Base-by-base conservation (phyloP, 2,113 vertebrate species). In the Indri indri region DNA sequence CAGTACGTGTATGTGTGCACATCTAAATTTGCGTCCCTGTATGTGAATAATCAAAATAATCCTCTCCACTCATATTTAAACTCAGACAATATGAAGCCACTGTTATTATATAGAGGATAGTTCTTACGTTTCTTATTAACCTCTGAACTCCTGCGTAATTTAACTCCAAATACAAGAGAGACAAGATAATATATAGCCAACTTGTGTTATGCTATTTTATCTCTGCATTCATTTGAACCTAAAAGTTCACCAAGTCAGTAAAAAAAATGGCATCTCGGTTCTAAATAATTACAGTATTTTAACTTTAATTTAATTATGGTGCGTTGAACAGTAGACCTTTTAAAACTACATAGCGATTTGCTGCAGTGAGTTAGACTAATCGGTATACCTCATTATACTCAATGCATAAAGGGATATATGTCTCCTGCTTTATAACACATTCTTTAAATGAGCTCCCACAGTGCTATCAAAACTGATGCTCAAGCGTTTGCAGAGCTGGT, bases 221-320 rank as follows among this genome's bases (percentile, higher is more conserved):
- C 94, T 93, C 90, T 83, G 81, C 95, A 90, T 98, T 97, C 90
- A 71, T 94, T 95, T 91, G 84, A 92, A 84, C 61, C 91, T 66
- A 50, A 83, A 87, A 97, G 97, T 98, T 98, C 98, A 98, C 70
- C 74, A 93, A 98, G 96, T 96, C 97, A 94, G 92, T 96, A 54
- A 47, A 89, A 47, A 89, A 98, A 97, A 89, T 74, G 93, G 81
- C 88, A 92, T 73, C 92, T 90, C 63, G 20, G 65, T 94, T 97
- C 96, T 97, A 98, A 98, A 98, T 98, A 98, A 98, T 98, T 97
- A 97, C 95, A 96, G 90, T 88, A 96, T 94, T 97, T 98, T 97
- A 97, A 97, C 96, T 97, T 97, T 98, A 97, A 98, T 98, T 98
- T 98, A 98, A 98, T 98, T 98, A 97, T 5, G 18, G 97, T 95